Evolutionary conservation across 2,888 invertebrate genomes (phyloP).

Genomic region (Julus scanicus): DNA sequence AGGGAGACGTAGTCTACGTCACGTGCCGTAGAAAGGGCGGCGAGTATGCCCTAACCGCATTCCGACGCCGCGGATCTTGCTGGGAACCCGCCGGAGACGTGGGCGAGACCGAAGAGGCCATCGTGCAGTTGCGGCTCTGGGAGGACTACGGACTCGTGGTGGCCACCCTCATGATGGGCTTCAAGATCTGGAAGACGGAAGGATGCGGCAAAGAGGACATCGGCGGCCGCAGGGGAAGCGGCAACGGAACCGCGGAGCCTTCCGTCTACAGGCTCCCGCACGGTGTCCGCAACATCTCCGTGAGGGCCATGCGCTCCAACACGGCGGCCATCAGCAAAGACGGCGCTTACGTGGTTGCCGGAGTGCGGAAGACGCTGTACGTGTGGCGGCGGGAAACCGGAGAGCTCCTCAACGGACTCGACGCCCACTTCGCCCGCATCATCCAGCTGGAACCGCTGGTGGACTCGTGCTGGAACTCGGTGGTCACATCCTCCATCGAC

Average conservation of each 20-base stretch:
- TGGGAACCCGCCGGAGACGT: slow-evolving; percentile 59
- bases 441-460: slow-evolving; percentile 89
- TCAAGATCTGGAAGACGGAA: slow-evolving; percentile 66
- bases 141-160: slow-evolving; percentile 80
- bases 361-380: slow-evolving; percentile 93
- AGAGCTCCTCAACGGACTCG: slow-evolving; percentile 88
- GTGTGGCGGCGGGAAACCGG: slow-evolving; percentile 89
- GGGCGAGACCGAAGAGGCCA: slow-evolving; percentile 72
- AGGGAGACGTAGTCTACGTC: slow-evolving; percentile 75
- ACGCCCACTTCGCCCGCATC: slow-evolving; percentile 97
- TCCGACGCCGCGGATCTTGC: not conserved
- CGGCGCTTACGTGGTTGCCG: slow-evolving; percentile 92
- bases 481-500: slow-evolving; percentile 97
- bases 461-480: slow-evolving; percentile 86
- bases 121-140: slow-evolving; percentile 85
- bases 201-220: slow-evolving; percentile 61
- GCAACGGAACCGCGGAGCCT: slow-evolving; percentile 24
- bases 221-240: not conserved
- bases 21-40: slow-evolving; percentile 67
- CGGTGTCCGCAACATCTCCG: slow-evolving; percentile 92
- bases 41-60: slow-evolving; percentile 54
- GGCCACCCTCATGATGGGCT: slow-evolving; percentile 69
- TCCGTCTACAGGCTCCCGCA: slow-evolving; percentile 62
- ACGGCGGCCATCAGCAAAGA: slow-evolving; percentile 92
- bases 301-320: slow-evolving; percentile 88